phyloP scores from a whole-genome alignment of 2,888 invertebrate genomes.

The Chrysolina haemoptera region DNA sequence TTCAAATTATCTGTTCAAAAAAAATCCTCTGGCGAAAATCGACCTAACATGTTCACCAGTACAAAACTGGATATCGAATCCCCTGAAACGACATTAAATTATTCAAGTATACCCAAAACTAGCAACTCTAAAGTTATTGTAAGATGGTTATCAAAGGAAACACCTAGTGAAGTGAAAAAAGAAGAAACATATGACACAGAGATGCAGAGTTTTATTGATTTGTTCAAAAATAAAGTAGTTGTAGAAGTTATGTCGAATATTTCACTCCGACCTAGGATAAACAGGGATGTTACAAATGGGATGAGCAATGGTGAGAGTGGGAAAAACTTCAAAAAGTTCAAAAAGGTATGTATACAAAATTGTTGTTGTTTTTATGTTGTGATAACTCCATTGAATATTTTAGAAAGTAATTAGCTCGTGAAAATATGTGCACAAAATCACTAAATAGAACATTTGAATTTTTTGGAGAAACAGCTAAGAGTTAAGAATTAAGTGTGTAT shows the following conservation, averaged over 20 bases:
- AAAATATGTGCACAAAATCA: no score
- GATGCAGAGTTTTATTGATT: slow-evolving; percentile 51
- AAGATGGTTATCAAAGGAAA: slow-evolving; percentile 49
- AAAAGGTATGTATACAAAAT: slow-evolving; percentile 51
- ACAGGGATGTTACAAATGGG: slow-evolving; percentile 28
- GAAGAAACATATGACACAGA: slow-evolving; percentile 46
- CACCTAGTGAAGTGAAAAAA: slow-evolving; percentile 24
- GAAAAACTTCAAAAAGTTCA: slow-evolving; percentile 58
- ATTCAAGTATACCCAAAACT: slow-evolving; percentile 35
- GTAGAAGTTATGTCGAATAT: slow-evolving; percentile 49
- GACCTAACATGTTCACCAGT: slow-evolving; percentile 32
- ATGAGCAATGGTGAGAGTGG: slow-evolving; percentile 25
- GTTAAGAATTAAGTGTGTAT: no score
- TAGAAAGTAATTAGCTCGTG: no score
- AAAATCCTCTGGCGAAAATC: slow-evolving; percentile 8
- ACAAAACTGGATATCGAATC: slow-evolving; percentile 25
- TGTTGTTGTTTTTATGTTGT: no score
- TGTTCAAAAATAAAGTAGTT: slow-evolving; percentile 56
- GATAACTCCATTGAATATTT: no score
- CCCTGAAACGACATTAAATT: slow-evolving; percentile 21
- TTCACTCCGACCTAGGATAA: slow-evolving; percentile 31
- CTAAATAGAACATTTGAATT: no score
- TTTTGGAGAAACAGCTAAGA: no score
- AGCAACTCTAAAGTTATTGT: slow-evolving; percentile 25
- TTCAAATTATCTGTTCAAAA: slow-evolving; percentile 29